These are phyloP conservation scores for Ptiloglossa arizonensis DNA, from an alignment of 1,140 invertebrate genomes.

Conservation along the genomic window DNA sequence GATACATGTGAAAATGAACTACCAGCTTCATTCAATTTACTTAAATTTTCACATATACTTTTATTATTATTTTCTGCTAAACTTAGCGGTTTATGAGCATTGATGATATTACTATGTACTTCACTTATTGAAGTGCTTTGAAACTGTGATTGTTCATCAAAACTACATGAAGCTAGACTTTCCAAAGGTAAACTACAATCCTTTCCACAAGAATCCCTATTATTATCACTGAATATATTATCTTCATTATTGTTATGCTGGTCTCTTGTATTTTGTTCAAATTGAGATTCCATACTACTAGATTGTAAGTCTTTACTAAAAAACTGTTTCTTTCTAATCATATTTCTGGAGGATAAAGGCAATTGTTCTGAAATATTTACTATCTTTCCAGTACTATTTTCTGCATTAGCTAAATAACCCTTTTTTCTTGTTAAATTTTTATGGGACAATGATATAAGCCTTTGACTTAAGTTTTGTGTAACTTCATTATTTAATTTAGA, in stretches of 20 bases:
- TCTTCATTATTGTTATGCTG: slow-evolving; percentile 39
- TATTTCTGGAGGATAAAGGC: slow-evolving; percentile 20
- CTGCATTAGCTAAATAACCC: slow-evolving; percentile 32
- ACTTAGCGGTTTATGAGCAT: slow-evolving; percentile 31
- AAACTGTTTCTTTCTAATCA: slow-evolving; percentile 38
- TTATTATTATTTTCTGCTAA: slow-evolving; percentile 57
- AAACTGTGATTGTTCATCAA: slow-evolving; percentile 26
- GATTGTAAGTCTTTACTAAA: slow-evolving; percentile 30
- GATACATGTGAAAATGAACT: slow-evolving; percentile 15
- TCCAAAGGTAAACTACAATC: slow-evolving; percentile 29
- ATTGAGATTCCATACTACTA: slow-evolving; percentile 5
- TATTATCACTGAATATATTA: slow-evolving; percentile 1
- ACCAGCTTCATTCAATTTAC: slow-evolving; percentile 21
- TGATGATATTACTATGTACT: slow-evolving; percentile 27
- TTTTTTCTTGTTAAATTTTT: slow-evolving; percentile 58
- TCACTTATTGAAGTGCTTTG: slow-evolving; percentile 7
- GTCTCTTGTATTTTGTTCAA: slow-evolving; percentile 20
- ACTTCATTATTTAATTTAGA: slow-evolving; percentile 24
- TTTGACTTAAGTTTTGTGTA: slow-evolving; percentile 41
- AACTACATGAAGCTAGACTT: slow-evolving; percentile 35
- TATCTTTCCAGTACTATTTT: slow-evolving; percentile 33
- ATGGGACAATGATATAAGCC: slow-evolving; percentile 35
- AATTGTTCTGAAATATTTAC: slow-evolving; percentile 24
- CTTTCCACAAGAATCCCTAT: slow-evolving; percentile 7
- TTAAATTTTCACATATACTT: slow-evolving; percentile 38